phyloP scores from a whole-genome alignment of 2,888 invertebrate genomes.

The Ornithoptera priamus region DNA sequence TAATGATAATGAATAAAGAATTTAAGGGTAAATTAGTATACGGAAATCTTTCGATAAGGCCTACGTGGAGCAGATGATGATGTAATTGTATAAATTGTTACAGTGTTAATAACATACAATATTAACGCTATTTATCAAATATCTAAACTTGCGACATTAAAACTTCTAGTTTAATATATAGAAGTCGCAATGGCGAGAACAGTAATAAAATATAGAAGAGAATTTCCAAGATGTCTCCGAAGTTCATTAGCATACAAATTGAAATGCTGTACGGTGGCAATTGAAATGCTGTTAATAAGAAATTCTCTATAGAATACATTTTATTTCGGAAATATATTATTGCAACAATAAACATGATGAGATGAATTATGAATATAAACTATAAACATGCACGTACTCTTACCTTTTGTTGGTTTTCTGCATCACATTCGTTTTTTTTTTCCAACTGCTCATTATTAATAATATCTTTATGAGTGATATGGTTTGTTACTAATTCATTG shows the following conservation, averaged over 20 bases:
- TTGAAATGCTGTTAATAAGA: slow-evolving; percentile 51
- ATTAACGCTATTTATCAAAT: too few species aligned
- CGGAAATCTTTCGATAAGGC: too few species aligned
- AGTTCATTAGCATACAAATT: slow-evolving; percentile 72
- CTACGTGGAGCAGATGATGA: too few species aligned
- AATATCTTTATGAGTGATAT: slow-evolving; percentile 55
- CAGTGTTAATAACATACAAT: too few species aligned
- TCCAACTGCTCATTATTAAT: slow-evolving; percentile 50
- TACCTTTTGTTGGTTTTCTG: slow-evolving; percentile 60
- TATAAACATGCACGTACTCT: slow-evolving; percentile 35
- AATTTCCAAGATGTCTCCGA: slow-evolving; percentile 33
- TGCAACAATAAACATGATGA: not conserved
- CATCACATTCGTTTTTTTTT: slow-evolving; percentile 55
- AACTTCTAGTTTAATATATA: not conserved
- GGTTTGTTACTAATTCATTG: slow-evolving; percentile 60
- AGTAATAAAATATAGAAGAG: slow-evolving; percentile 11
- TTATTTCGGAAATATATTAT: not conserved
- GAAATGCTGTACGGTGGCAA: slow-evolving; percentile 50
- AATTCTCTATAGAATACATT: slow-evolving; percentile 35
- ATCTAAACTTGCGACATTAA: not conserved
- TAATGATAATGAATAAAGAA: too few species aligned
- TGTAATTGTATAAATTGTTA: too few species aligned
- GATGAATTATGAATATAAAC: not conserved
- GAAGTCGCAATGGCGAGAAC: not conserved
- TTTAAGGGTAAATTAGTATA: too few species aligned